Evolutionary conservation across 1,140 invertebrate genomes (phyloP).

Genomic region (Psilanteris sp.): DNA sequence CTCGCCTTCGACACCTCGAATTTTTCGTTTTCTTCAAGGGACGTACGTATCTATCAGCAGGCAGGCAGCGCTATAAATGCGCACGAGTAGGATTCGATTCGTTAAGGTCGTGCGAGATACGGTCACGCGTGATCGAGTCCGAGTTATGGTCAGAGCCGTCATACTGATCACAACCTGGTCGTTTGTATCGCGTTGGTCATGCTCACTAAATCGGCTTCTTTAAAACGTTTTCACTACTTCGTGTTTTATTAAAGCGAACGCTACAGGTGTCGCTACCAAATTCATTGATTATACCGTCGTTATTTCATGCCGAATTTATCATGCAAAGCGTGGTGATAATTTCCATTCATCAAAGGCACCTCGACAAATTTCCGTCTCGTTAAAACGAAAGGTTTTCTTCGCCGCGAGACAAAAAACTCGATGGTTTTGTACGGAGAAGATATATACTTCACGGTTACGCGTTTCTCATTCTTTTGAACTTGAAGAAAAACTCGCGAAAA

Average conservation of each 20-base stretch:
- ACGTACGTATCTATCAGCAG: constrained; percentile 6
- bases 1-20: constrained; percentile 16
- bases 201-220: constrained; percentile 8
- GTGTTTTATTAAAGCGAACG: too few relatives aligned
- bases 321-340: too few relatives aligned
- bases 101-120: constrained; percentile 31
- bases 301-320: too few relatives aligned
- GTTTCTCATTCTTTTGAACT: too few relatives aligned
- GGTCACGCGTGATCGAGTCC: constrained; percentile 43
- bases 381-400: too few relatives aligned
- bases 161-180: constrained; percentile 16
- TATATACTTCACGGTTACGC: too few relatives aligned
- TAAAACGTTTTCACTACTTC: constrained; percentile 1
- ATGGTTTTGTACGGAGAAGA: too few relatives aligned
- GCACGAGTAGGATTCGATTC: not conserved
- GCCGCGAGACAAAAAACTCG: too few relatives aligned
- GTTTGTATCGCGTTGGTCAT: constrained; percentile 21
- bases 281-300: constrained; percentile 1
- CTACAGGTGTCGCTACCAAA: not conserved
- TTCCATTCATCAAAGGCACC: too few relatives aligned
- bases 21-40: constrained; percentile 19
- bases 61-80: constrained; percentile 17
- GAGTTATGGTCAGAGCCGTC: constrained; percentile 30
- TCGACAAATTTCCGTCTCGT: too few relatives aligned
- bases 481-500: too few relatives aligned